Evolutionary conservation across 1,140 invertebrate genomes (phyloP).

Genomic region (Campodea augens): DNA sequence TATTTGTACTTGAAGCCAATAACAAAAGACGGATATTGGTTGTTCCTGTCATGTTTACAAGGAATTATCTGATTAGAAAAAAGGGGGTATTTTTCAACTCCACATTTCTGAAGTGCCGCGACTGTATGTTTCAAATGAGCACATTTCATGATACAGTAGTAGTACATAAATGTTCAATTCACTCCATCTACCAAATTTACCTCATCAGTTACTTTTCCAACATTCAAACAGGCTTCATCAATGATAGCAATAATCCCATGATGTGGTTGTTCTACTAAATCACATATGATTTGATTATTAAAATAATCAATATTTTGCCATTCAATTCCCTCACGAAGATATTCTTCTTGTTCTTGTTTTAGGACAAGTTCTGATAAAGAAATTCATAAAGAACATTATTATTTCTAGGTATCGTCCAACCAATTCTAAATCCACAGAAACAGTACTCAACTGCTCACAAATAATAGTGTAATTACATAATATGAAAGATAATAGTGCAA

Average conservation of each 20-base stretch:
- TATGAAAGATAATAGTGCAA: too few species aligned
- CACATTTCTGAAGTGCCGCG: too few species aligned
- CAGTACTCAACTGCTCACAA: background rate
- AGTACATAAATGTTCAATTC: too few species aligned
- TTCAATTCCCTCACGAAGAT: conserved; percentile 73
- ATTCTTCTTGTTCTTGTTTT: conserved; percentile 92
- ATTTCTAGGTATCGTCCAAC: conserved; percentile 2
- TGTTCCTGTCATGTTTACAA: too few species aligned
- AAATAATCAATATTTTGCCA: conserved; percentile 85
- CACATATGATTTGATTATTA: conserved; percentile 61
- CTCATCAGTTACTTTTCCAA: conserved; percentile 79
- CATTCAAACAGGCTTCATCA: conserved; percentile 86
- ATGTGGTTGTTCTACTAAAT: conserved; percentile 73
- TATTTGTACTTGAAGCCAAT: too few species aligned
- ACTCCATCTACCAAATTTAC: conserved; percentile 22
- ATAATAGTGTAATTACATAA: background rate
- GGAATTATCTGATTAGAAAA: too few species aligned
- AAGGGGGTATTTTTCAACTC: too few species aligned
- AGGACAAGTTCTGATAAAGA: conserved; percentile 62
- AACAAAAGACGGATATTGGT: too few species aligned
- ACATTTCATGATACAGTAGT: too few species aligned
- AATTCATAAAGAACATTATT: conserved; percentile 12
- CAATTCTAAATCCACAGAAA: background rate
- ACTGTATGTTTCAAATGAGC: too few species aligned
- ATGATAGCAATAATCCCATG: conserved; percentile 82